Evolutionary conservation across 2,797 vertebrate species (phyloP).

Genomic region (Arremon aurantiirostris): DNA sequence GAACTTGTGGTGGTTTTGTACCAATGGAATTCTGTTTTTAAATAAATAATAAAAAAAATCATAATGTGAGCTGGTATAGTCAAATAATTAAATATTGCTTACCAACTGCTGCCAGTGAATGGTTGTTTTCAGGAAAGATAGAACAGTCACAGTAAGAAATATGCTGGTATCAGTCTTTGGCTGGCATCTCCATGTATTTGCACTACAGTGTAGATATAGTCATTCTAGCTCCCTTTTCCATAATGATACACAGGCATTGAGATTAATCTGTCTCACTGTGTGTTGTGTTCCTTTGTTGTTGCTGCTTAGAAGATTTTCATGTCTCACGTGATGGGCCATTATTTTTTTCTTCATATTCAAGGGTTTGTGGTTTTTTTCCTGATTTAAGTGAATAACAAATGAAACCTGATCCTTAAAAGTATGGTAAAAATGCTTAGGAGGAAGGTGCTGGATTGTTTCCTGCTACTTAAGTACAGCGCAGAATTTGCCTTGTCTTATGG

Average conservation of each 20-base stretch:
- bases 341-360: not conserved
- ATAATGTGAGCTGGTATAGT: not conserved
- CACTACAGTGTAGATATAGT: not conserved
- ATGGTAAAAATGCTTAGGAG: not conserved
- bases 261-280: not conserved
- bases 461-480: not conserved
- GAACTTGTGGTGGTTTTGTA: not conserved
- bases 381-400: not conserved
- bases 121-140: not conserved
- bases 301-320: not conserved
- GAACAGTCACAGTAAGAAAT: not conserved
- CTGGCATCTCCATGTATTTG: not conserved
- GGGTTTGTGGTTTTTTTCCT: fast-evolving
- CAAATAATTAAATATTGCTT: not conserved
- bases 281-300: not conserved
- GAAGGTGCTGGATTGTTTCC: not conserved
- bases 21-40: not conserved
- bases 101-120: not conserved
- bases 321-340: not conserved
- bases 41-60: not conserved
- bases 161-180: not conserved
- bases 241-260: not conserved
- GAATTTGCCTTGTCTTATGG: not conserved
- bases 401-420: not conserved
- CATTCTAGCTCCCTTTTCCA: not conserved